Evolutionary conservation across 2,797 vertebrate genomes (phyloP), one percentile per base, ranked within the genome.

Genomic region (Sebastes iracundus): DNA sequence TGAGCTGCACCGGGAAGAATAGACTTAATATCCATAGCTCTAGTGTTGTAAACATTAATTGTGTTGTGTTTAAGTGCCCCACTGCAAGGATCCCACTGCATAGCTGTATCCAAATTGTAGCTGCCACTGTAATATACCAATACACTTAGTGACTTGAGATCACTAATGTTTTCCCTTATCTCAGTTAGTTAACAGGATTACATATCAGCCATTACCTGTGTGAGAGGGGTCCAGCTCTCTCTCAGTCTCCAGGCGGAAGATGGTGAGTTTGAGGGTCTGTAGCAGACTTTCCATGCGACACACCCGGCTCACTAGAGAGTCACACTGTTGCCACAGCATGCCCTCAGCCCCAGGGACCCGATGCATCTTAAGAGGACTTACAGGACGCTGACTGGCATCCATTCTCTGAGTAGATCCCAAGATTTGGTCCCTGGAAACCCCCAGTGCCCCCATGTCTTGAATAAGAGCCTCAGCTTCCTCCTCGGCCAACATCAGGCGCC

Each of bases 1-100:
- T 83, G 85, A 22, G 79, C 96, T 97, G 32, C 68, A 70, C 2
- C 1, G 5, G 23, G 12, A 25, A 38, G 42, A 42, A 33, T 1
- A 27, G 18, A 20, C 23, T 28, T 9, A n/a, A 52, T 38, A 18
- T 35, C 11, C 1, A 23, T 20, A 58, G 46, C 7, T 64, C 4
- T 53, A 3, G 9, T 28, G 13, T 28, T 22, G 18, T 16, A n/a
- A 12, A 38, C 10, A n/a, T 62, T 23, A 4, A 11, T 7, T 23
- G 6, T 58, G 33, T 27, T 46, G 42, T 46, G 42, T 46, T 46
- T 18, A 46, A 46, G 42, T 18, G 11, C 33, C 33, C 33, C 33
- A 28, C 28, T 28, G 28, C 28, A 35, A 11, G 12, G 9, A 28
- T n/a, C 27, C 18, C 23, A 25, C 23, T 33, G 30, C 18, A n/a